Percentiles rank a stretch among this genome's conserved stretches.
Evolutionary conservation across 2,797 vertebrate genomes (phyloP).

Genomic region (Prunella strophiata): DNA sequence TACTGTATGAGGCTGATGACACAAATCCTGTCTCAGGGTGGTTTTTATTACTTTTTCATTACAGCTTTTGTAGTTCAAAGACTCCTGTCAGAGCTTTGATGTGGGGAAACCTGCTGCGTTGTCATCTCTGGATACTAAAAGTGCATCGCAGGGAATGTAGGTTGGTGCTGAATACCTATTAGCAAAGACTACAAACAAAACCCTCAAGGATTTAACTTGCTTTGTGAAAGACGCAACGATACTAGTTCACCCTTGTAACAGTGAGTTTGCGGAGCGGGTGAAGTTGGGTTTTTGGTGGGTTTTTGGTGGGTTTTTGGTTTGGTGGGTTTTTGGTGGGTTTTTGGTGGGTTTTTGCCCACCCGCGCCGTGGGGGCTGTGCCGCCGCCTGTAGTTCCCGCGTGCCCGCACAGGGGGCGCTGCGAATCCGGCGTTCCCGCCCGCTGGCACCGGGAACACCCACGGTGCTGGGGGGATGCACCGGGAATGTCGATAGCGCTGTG

Average conservation of each 20-base stretch:
- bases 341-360: accelerated
- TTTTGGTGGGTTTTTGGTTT: neutral
- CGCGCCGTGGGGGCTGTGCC: accelerated
- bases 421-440: neutral
- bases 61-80: conserved; percentile 14
- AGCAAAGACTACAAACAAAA: neutral
- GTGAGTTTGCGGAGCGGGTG: accelerated
- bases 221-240: neutral
- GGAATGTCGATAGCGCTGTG: accelerated
- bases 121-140: neutral
- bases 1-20: neutral
- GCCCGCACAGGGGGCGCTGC: neutral
- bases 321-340: neutral
- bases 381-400: neutral
- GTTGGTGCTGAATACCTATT: neutral
- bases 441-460: neutral
- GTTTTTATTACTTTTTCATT: neutral
- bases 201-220: no score
- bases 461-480: accelerated
- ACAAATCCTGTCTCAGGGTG: neutral
- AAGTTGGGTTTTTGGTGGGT: accelerated
- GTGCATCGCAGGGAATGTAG: neutral
- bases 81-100: neutral
- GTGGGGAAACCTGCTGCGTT: neutral
- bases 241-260: accelerated